Conservation (phyloP, 2,888 invertebrate species). For the Agrypnus murinus region DNA sequence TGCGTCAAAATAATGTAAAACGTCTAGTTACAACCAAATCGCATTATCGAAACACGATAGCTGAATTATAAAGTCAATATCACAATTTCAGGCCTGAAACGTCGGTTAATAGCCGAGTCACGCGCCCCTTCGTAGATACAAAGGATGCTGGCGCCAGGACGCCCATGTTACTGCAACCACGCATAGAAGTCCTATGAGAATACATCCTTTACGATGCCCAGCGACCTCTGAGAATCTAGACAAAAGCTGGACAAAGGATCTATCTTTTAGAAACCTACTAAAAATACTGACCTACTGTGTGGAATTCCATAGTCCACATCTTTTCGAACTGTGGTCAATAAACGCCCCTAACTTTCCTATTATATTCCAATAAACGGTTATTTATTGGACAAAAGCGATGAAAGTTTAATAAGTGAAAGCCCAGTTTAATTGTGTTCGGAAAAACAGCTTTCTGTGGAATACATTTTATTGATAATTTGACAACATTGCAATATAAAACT, state of each 20-base stretch:
- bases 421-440: slow-evolving; percentile 26
- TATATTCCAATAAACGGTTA: slow-evolving; percentile 29
- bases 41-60: slow-evolving; percentile 58
- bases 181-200: slow-evolving; percentile 49
- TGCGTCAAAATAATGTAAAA: slow-evolving; percentile 44
- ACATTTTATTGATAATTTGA: slow-evolving; percentile 13
- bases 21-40: slow-evolving; percentile 53
- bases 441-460: slow-evolving; percentile 11
- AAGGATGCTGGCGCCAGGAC: slow-evolving; percentile 57
- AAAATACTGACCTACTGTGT: slow-evolving; percentile 24
- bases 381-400: slow-evolving; percentile 25
- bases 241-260: slow-evolving; percentile 22
- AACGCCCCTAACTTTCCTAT: slow-evolving; percentile 20
- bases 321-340: slow-evolving; percentile 14
- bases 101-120: slow-evolving; percentile 63
- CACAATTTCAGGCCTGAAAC: slow-evolving; percentile 58
- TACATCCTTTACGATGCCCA: slow-evolving; percentile 29
- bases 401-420: slow-evolving; percentile 6
- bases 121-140: slow-evolving; percentile 59
- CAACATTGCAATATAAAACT: background rate
- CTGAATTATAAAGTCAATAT: slow-evolving; percentile 58
- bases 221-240: slow-evolving; percentile 16
- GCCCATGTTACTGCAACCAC: slow-evolving; percentile 53
- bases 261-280: slow-evolving; percentile 6
- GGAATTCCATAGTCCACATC: slow-evolving; percentile 9